phyloP scores from a whole-genome alignment of 2,888 invertebrate species.

The Pseudococcus jackbeardsleyi region DNA sequence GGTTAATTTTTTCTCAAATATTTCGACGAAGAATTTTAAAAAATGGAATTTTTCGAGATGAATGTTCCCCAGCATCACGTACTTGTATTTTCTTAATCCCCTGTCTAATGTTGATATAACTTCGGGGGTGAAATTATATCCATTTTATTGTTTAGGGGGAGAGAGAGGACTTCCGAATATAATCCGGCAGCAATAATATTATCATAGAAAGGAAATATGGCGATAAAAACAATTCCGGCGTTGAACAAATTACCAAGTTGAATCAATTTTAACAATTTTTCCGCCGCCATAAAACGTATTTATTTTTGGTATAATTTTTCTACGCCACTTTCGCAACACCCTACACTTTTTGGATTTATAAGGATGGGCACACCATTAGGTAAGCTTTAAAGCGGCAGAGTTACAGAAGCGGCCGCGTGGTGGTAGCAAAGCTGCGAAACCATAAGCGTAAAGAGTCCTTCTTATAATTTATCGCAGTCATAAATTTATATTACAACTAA shows the following conservation, averaged over 20 bases:
- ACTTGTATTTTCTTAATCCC: background rate
- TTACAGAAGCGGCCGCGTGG: background rate
- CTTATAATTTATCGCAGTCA: constrained; percentile 57
- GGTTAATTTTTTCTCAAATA: background rate
- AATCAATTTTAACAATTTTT: constrained; percentile 50
- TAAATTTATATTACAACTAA: constrained; percentile 62
- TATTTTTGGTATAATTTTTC: constrained; percentile 50
- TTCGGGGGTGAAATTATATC: background rate
- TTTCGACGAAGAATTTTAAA: no score
- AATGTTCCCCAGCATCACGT: no score
- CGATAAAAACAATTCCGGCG: constrained; percentile 44
- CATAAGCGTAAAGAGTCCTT: constrained; percentile 60
- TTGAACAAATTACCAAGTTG: constrained; percentile 44
- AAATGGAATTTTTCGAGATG: no score
- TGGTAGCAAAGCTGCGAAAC: constrained; percentile 53
- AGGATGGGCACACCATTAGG: constrained; percentile 29
- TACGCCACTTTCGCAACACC: constrained; percentile 16
- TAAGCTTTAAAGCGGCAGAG: constrained; percentile 48
- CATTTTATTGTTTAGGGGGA: background rate
- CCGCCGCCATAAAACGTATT: constrained; percentile 43
- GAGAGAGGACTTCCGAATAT: background rate
- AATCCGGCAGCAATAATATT: constrained; percentile 14
- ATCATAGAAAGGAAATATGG: constrained; percentile 51
- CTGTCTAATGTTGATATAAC: background rate
- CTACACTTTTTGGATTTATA: constrained; percentile 45